These are phyloP conservation scores for Acropternis orthonyx DNA, from an alignment of 2,797 vertebrate species.

Conservation along the genomic window DNA sequence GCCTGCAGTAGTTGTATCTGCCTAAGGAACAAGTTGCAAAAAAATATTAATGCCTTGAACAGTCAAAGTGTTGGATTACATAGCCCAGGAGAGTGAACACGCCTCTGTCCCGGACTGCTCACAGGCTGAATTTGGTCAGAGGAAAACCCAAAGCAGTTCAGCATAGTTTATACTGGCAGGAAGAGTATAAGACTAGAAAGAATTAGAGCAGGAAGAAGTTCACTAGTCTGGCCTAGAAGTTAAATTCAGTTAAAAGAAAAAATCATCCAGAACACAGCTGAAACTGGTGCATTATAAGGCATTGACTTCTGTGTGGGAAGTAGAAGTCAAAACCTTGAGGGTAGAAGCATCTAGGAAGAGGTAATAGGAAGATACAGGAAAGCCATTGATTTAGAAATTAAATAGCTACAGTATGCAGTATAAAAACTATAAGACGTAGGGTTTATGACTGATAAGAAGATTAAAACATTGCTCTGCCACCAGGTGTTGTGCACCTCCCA, in stretches of 20 bases:
- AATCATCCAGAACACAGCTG: background rate
- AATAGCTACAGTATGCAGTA: background rate
- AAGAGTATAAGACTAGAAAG: background rate
- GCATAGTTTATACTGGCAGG: background rate
- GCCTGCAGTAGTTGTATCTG: background rate
- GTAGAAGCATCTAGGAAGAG: background rate
- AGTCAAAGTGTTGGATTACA: rapidly evolving
- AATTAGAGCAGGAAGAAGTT: background rate
- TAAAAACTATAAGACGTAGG: background rate
- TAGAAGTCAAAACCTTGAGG: background rate
- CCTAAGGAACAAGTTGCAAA: background rate
- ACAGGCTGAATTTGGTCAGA: background rate
- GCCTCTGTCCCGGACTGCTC: background rate
- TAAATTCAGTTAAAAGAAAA: background rate
- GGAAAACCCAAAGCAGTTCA: background rate
- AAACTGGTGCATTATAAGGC: background rate
- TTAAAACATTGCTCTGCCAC: background rate
- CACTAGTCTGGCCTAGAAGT: background rate
- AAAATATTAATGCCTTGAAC: background rate
- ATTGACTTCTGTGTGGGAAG: background rate
- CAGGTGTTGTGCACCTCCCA: background rate
- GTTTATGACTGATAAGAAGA: slow-evolving; percentile 6
- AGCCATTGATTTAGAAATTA: slow-evolving; percentile 3
- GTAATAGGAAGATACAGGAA: background rate
- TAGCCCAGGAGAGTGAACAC: rapidly evolving